Evolutionary conservation across 1,140 invertebrate genomes (phyloP), one percentile per base, ranked within the genome.

Genomic region (Pseudomyrmex cubaensis): DNA sequence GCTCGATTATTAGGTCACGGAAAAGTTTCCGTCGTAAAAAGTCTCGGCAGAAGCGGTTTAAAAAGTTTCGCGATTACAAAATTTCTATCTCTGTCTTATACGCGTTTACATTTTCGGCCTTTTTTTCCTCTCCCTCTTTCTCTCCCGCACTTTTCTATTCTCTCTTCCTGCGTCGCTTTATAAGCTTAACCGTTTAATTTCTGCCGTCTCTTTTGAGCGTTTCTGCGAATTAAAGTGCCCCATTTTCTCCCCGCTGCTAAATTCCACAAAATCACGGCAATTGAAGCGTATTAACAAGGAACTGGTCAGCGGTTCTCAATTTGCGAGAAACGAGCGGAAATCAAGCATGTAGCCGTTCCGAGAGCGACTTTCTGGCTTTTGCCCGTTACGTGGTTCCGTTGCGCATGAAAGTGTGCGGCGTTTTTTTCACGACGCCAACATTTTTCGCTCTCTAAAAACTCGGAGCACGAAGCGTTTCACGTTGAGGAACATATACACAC

Each of bases 381-480:
- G 35, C 48, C 35, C 35, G 35, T 35, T 35, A 62, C 22, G 22
- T 17, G 15, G 12, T 69, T 69, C 35, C 4, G 35, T 35, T 35
- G 35, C 44, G 13, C 44, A 20, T 2, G 12, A 17, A 48, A 80
- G 8, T 35, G 5, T 35, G 35, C 25, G 15, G 35, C 35, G 15
- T 59, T 77, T 78, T 63, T 70, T 70, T 44, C 35, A 46, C 35
- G 10, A 13, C 17, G 20, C 15, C 15, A 70, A 80, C 54, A 70
- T 80, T 80, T 80, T 70, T 80, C 54, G 35, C 63, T 69, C 75
- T 57, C 75, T 57, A 52, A 70, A 66, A 78, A 78, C 35, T 44
- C 48, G 20, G 20, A 50, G 44, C 54, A 70, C 59, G 76, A 70
- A 80, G 22, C 64, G 44, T 50, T 80, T 70, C 52, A 48, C 76